These are phyloP conservation scores for Gymnopithys bicolor DNA, from an alignment of 2,797 vertebrate genomes.

Conservation along the genomic window DNA sequence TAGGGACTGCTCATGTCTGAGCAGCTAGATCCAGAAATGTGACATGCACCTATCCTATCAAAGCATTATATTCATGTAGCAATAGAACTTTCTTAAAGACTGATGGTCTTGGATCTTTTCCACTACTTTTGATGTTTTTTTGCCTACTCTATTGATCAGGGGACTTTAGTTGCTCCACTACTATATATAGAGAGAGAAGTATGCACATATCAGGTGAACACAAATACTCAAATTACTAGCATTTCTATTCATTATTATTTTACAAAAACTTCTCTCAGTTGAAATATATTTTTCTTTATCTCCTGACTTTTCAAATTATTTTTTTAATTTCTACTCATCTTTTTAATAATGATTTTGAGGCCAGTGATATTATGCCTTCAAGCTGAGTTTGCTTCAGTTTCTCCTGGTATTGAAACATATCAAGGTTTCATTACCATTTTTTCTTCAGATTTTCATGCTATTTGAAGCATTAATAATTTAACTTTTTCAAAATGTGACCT, in stretches of 20 bases:
- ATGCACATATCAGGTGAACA: neutral
- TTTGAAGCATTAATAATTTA: constrained; percentile 43
- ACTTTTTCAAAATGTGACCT: constrained; percentile 26
- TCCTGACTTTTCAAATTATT: neutral
- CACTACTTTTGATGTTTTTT: neutral
- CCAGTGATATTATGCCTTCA: neutral
- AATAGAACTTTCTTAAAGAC: neutral
- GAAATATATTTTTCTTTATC: neutral
- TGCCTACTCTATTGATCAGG: neutral
- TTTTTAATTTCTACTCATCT: neutral
- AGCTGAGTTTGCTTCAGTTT: constrained; percentile 15
- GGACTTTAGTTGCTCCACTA: neutral
- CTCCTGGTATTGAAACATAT: neutral
- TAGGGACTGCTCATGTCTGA: neutral
- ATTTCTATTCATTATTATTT: neutral
- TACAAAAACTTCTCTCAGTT: neutral
- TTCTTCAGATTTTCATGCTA: neutral
- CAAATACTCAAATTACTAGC: neutral
- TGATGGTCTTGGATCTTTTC: neutral
- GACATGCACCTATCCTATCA: no score
- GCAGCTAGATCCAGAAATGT: accelerated
- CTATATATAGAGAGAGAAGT: neutral
- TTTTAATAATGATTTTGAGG: neutral
- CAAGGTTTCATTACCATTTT: constrained; percentile 27
- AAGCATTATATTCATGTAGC: accelerated